phyloP scores from a whole-genome alignment of 2,797 vertebrate genomes.

The Babyrousa celebensis region DNA sequence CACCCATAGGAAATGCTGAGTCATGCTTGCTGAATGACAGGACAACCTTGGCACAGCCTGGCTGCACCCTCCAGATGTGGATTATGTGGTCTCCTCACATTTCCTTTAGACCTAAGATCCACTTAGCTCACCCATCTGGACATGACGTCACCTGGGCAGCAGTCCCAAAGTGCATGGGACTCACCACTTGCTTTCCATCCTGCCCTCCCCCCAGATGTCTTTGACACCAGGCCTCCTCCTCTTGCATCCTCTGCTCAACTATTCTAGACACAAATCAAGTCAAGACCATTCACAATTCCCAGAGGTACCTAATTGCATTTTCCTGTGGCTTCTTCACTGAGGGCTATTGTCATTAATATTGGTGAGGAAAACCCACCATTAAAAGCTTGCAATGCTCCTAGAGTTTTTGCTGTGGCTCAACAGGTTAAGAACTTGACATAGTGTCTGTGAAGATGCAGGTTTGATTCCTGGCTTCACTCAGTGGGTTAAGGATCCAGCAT shows the following conservation, averaged over 20 bases:
- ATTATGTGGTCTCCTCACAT: background rate
- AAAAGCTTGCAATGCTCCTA: slow-evolving; percentile 57
- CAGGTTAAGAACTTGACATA: too few relatives aligned
- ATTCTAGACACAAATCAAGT: background rate
- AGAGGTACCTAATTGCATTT: background rate
- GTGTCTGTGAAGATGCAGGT: too few relatives aligned
- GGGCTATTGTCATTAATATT: slow-evolving; percentile 18
- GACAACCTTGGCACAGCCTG: background rate
- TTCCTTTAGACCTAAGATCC: background rate
- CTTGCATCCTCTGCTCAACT: background rate
- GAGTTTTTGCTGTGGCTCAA: too few relatives aligned
- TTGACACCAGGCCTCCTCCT: background rate
- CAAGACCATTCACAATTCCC: background rate
- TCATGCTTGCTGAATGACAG: background rate
- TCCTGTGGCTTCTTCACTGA: background rate
- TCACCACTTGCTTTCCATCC: background rate
- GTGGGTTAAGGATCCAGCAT: too few relatives aligned
- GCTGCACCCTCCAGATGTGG: background rate
- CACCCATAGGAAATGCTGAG: background rate
- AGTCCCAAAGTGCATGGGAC: background rate
- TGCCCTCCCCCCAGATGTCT: background rate
- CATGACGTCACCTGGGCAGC: background rate
- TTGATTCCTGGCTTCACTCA: too few relatives aligned
- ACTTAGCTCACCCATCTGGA: background rate
- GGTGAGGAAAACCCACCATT: slow-evolving; percentile 26